Conservation (phyloP, 2,888 invertebrate species). For the Macropis europaea region DNA sequence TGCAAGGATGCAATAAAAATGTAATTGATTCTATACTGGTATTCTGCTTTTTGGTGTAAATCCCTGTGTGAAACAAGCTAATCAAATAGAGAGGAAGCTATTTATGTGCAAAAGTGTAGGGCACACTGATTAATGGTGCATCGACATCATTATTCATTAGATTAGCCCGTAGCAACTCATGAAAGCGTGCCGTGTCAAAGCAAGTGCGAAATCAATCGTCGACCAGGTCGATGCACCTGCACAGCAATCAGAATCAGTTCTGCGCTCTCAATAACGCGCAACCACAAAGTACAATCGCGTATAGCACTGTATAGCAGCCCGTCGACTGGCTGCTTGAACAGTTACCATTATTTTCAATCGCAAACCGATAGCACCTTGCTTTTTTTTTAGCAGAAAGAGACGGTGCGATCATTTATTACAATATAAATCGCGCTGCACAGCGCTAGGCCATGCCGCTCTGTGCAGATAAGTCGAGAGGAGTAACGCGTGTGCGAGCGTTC, state of each 20-base stretch:
- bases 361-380: slow-evolving; percentile 6
- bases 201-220: slow-evolving; percentile 65
- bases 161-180: slow-evolving; percentile 55
- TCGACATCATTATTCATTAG: slow-evolving; percentile 63
- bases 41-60: too few relatives aligned
- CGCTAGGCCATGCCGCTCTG: neutral
- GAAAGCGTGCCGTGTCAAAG: slow-evolving; percentile 59
- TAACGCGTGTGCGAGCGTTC: too few relatives aligned
- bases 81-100: slow-evolving; percentile 1
- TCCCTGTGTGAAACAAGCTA: slow-evolving; percentile 1
- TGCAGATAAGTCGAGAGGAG: slow-evolving; percentile 8
- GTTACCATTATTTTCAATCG: slow-evolving; percentile 44
- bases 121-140: slow-evolving; percentile 53
- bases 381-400: slow-evolving; percentile 9
- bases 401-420: slow-evolving; percentile 34
- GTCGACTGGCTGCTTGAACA: neutral
- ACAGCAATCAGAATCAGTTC: slow-evolving; percentile 39
- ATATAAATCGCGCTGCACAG: slow-evolving; percentile 15
- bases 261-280: slow-evolving; percentile 33
- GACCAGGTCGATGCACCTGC: slow-evolving; percentile 51
- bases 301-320: neutral
- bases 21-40: too few relatives aligned
- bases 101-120: slow-evolving; percentile 33
- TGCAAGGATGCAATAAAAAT: too few relatives aligned
- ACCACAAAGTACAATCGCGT: slow-evolving; percentile 11